Evolutionary conservation across 2,888 invertebrate species (phyloP).

Genomic region (Antheraea yamamai): DNA sequence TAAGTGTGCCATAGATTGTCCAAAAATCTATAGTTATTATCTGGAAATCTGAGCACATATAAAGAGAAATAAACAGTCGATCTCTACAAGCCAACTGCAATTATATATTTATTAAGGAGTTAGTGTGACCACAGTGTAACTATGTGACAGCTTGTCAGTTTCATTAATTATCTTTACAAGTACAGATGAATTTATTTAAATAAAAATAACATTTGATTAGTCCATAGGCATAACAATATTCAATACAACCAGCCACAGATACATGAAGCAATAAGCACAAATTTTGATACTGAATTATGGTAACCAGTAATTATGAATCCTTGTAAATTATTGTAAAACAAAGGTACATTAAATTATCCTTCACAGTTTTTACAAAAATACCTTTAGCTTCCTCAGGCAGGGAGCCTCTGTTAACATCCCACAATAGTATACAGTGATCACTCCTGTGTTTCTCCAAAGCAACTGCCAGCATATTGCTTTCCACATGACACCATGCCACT

Average conservation of each 20-base stretch:
- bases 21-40: no score
- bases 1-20: no score
- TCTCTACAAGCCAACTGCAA: no score
- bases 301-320: not conserved
- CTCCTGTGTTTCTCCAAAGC: constrained; percentile 95
- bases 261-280: not conserved
- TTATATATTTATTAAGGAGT: no score
- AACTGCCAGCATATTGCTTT: constrained; percentile 90
- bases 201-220: no score
- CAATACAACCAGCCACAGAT: not conserved
- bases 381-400: constrained; percentile 51
- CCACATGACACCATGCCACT: constrained; percentile 93
- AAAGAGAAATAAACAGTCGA: no score
- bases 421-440: constrained; percentile 93
- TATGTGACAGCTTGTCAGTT: no score
- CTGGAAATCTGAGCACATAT: no score
- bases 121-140: no score
- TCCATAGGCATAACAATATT: no score
- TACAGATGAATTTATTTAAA: no score
- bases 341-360: not conserved
- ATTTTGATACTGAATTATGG: not conserved
- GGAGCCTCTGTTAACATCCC: constrained; percentile 88
- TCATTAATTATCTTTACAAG: no score
- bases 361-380: constrained; percentile 23
- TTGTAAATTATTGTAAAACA: not conserved